Evolutionary conservation across 2,113 vertebrate species (phyloP).

Genomic region (Salvelinus sp.): DNA sequence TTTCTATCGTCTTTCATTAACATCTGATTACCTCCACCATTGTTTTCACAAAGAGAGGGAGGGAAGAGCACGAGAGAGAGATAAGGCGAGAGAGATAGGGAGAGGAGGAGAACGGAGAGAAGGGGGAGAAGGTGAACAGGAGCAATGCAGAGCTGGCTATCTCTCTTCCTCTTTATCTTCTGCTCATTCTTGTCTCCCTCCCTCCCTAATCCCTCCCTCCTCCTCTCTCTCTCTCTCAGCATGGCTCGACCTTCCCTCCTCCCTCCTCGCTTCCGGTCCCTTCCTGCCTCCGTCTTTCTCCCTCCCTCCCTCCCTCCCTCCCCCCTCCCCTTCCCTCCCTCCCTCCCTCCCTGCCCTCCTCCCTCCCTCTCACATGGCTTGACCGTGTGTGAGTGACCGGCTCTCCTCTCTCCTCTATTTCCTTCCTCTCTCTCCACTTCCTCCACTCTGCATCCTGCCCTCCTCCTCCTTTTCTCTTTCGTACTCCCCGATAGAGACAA

Average conservation of each 20-base stretch:
- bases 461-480: not conserved
- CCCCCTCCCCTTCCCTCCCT: constrained; percentile 6
- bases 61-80: constrained; percentile 10
- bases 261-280: constrained; percentile 2
- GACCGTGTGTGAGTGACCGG: not conserved
- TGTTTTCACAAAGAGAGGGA: constrained; percentile 60
- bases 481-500: constrained; percentile 40
- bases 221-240: not conserved
- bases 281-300: not conserved
- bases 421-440: constrained; percentile 3
- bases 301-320: constrained; percentile 8
- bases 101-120: constrained; percentile 39
- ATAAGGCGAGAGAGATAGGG: constrained; percentile 30
- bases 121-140: constrained; percentile 35
- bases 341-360: constrained; percentile 14
- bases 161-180: constrained; percentile 46
- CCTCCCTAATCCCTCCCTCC: too few species aligned
- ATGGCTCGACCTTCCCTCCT: too few species aligned
- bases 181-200: constrained; percentile 34
- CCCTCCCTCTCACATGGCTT: not conserved
- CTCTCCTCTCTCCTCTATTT: constrained; percentile 1
- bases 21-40: constrained; percentile 71
- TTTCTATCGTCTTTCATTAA: constrained; percentile 56
- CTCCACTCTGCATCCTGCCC: too few species aligned
- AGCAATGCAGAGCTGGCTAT: constrained; percentile 45